Evolutionary conservation across 2,888 invertebrate genomes (phyloP), one percentile per base, ranked within the genome.

Genomic region (Chloroclysta siterata): DNA sequence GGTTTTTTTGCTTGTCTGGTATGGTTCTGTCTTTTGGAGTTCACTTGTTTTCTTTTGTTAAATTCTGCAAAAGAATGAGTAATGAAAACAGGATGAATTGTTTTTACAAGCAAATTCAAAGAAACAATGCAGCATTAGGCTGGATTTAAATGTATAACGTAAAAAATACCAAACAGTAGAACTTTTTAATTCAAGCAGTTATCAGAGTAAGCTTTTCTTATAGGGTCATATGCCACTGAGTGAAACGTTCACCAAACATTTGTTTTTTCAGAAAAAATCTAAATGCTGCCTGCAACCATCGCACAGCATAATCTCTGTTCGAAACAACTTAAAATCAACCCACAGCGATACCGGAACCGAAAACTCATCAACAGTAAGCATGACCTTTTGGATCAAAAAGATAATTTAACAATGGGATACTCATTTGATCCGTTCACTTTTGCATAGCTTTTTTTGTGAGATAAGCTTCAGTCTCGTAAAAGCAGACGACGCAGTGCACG

Each of bases 381-480:
- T 73, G 80, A 81, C 79, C 80, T 81, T 77, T 76, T 63, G 58
- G 69, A 75, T 72, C 71, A 68, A 71, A 74, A 70, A 73, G 72
- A 77, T 77, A 76, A 75, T 72, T 72, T 70, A 76, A 80, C 82
- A 81, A 82, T 81, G 77, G 80, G 71, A 72, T 73, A 73, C 54
- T 65, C 72, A 75, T 76, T 74, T 75, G 73, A 66, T 64, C 77
- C 82, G 72, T 79, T 82, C 82, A 82, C 81, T 82, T 82, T 78
- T 82, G 80, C 78, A 76, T 73, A 73, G 75, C 75, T 78, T 81
- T 81, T n/a, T 81, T 81, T 72, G 68, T 46, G 70, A 66, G 52
- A 17, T 54, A 47, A 56, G 41, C 39, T 28, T 6, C n/a, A 14
- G 56, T 48, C 22, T 48, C 7, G 1, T 11, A 14, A 15, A 28